Evolutionary conservation across 2,888 invertebrate species (phyloP).

Genomic region (Petrolisthes cinctipes): DNA sequence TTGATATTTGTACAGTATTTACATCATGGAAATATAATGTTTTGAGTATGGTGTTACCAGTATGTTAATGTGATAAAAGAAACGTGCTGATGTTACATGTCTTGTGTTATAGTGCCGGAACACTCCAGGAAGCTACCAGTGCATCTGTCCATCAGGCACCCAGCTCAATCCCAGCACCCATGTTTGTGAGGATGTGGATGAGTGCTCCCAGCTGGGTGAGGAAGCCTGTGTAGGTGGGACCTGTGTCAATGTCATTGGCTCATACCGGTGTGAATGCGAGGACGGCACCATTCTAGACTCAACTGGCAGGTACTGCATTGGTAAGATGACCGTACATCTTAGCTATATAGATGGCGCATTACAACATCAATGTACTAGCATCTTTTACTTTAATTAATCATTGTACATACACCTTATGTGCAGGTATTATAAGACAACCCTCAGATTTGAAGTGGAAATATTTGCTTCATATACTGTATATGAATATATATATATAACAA

Average conservation of each 20-base stretch:
- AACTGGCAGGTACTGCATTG: constrained; percentile 84
- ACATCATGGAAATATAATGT: not conserved
- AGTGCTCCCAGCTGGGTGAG: constrained; percentile 75
- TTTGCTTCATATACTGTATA: too few species aligned
- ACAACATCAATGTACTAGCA: too few species aligned
- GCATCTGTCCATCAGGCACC: constrained; percentile 88
- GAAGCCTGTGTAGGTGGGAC: constrained; percentile 84
- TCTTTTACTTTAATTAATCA: too few species aligned
- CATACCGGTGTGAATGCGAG: constrained; percentile 88
- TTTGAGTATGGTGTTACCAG: too few species aligned
- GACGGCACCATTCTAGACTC: constrained; percentile 85
- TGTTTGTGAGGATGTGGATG: constrained; percentile 80
- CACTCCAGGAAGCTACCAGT: constrained; percentile 87
- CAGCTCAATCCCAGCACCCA: constrained; percentile 79
- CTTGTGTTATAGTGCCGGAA: constrained; percentile 77
- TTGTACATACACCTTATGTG: too few species aligned
- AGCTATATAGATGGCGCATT: too few species aligned
- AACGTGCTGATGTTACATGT: not conserved
- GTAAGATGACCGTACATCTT: constrained; percentile 70
- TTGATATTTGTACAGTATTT: not conserved
- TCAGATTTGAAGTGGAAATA: too few species aligned
- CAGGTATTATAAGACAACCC: too few species aligned
- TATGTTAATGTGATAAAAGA: too few species aligned
- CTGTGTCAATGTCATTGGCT: constrained; percentile 85
- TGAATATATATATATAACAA: too few species aligned